phyloP scores from a whole-genome alignment of 2,888 invertebrate species.

The Ochlodes sylvanus region DNA sequence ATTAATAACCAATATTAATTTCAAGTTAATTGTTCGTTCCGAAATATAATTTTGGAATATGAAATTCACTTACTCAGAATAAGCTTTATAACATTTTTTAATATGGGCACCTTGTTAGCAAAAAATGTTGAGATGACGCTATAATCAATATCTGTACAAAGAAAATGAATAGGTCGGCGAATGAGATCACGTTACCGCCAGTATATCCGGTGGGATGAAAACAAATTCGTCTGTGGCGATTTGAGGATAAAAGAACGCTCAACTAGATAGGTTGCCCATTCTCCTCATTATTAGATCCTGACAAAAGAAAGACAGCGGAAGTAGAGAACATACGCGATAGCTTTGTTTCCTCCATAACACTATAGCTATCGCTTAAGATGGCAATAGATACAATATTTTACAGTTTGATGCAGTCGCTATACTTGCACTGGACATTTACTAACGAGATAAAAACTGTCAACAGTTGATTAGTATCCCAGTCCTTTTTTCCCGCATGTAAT shows the following conservation, averaged over 20 bases:
- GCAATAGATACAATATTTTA: too few relatives aligned
- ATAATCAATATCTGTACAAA: constrained; percentile 44
- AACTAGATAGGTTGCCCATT: constrained; percentile 42
- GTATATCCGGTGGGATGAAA: constrained; percentile 47
- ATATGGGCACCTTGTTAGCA: neutral
- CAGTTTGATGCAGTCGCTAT: too few relatives aligned
- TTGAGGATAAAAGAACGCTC: constrained; percentile 41
- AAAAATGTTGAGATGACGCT: neutral
- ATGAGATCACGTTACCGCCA: constrained; percentile 49
- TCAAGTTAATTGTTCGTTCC: constrained; percentile 14
- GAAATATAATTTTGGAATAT: constrained; percentile 16
- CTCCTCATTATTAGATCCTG: constrained; percentile 55
- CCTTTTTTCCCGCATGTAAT: too few relatives aligned
- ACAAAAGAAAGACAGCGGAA: constrained; percentile 53
- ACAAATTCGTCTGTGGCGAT: constrained; percentile 40
- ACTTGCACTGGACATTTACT: too few relatives aligned
- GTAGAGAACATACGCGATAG: constrained; percentile 43
- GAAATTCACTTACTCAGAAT: constrained; percentile 10
- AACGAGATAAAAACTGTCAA: too few relatives aligned
- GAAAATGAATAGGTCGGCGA: constrained; percentile 46
- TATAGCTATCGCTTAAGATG: constrained; percentile 39
- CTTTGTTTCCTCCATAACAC: constrained; percentile 38
- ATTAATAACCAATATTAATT: constrained; percentile 7
- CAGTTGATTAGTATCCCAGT: too few relatives aligned
- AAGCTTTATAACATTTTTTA: constrained; percentile 9